phyloP scores from a whole-genome alignment of 30 jellyfish, hydroid and myxozoan species.

The Cassiopea xamachana region DNA sequence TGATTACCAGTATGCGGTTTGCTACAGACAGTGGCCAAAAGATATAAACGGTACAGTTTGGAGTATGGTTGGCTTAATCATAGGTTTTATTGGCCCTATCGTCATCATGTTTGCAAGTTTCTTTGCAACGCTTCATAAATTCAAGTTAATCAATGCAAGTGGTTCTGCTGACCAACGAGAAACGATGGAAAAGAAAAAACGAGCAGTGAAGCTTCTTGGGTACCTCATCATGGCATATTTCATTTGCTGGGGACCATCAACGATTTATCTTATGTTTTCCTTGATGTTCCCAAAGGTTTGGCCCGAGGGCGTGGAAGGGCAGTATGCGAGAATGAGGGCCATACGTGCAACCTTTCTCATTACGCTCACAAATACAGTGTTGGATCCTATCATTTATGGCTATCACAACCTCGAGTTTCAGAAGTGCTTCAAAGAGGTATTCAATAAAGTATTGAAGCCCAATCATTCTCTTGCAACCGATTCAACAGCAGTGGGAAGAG shows the following conservation, averaged over 20 bases:
- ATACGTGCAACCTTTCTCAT: constrained; percentile 24
- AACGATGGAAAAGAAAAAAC: constrained; percentile 21
- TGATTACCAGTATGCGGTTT: constrained; percentile 8
- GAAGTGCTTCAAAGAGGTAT: constrained; percentile 15
- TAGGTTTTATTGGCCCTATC: constrained; percentile 39
- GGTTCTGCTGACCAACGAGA: constrained; percentile 9
- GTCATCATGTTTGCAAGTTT: constrained; percentile 33
- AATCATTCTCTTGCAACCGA: not conserved
- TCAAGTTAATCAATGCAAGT: not conserved
- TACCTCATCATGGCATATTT: constrained; percentile 38
- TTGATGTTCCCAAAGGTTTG: not conserved
- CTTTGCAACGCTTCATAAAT: constrained; percentile 25
- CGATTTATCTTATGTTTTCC: constrained; percentile 15
- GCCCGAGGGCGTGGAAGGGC: constrained; percentile 62
- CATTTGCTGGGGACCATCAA: constrained; percentile 39
- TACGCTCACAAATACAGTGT: constrained; percentile 15
- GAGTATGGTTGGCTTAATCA: not conserved
- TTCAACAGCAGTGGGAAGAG: not conserved
- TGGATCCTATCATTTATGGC: constrained; percentile 51
- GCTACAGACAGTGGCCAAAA: constrained; percentile 61
- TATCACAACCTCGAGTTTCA: constrained; percentile 34
- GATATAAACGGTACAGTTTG: constrained; percentile 10
- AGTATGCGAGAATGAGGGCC: constrained; percentile 23
- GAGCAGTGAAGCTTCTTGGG: constrained; percentile 47
- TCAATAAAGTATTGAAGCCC: not conserved